Evolutionary conservation across 1,140 invertebrate genomes (phyloP), one percentile per base, ranked within the genome.

Genomic region (Heterodera schachtii): DNA sequence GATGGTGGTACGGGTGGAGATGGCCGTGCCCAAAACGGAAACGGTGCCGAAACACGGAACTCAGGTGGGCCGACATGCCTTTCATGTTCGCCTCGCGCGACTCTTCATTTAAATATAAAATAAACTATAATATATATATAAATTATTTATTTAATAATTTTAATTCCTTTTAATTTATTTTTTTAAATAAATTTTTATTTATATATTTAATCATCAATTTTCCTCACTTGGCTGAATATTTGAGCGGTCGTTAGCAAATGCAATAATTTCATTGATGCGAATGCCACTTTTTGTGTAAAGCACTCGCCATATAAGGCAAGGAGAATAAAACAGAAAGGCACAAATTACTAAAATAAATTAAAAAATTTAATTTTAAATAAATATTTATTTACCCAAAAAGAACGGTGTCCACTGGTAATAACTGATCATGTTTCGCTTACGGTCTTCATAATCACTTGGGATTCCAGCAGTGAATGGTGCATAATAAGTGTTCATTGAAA

Each of bases 331-430:
- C 49, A 87, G 81, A 75, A 89, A 86, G 3, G 88, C 88, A 76
- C 86, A 86, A 71, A 88, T 78, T 41, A 89, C 84, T 84, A 13
- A 82, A 81, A 74, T 19, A 52, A 11, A 52, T 8, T 52, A 11
- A 52, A 52, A 52, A 1, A 52, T 43, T 13, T 11, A 66, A 75
- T 67, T 19, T 75, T 66, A 44, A 46, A 52, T 64, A 64, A 64
- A 64, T n/a, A 70, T 60, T 70, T 70, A 60, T 77, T 31, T 80
- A 81, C 79, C 81, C 6, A 89, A 82, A 84, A 92, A 91, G 73
- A 92, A 91, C 11, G 92, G 92, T 13, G 91, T 90, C 92, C 92
- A 92, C 84, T 92, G 92, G 83, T 92, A 92, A 84, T 92, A 92
- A 71, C 84, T 84, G 16, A 90, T 81, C 82, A 84, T 80, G 67